Base-by-base conservation (phyloP, 2,888 invertebrate species). In the Hecatera dysodea region DNA sequence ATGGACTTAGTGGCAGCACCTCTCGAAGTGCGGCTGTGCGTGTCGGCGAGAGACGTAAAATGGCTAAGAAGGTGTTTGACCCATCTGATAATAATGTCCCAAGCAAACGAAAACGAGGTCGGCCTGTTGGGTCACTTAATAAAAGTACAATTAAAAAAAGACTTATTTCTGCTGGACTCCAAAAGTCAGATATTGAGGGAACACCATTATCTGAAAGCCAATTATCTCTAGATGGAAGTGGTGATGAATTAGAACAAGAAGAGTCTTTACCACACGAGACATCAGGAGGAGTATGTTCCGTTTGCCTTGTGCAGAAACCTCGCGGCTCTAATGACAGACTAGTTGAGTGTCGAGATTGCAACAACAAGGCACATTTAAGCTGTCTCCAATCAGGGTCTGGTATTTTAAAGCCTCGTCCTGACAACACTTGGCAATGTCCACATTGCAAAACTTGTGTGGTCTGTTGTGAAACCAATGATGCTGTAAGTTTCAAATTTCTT, bases 361-460 rank as follows among this genome's bases (percentile, higher is more conserved):
- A 97, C 70, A 97, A 97, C 81, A 97, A 97, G 96, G 98, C 97
- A 60, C 98, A 98, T 90, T 96, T 97, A 24, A 97, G 96, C 76
- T 98, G 98, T 86, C 96, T 98, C 56, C 97, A 97, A 86, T 96
- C 97, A 60, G 97, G 97, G 17, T 97, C 97, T 83, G 97, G 97
- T 84, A 96, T 97, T 90, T 91, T 97, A 57, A 97, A 97, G 88
- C 96, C 97, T 81, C 93, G 96, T 59, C 97, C 97, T 52, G 97
- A 97, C 81, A 97, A 97, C 81, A 97, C 97, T 42, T 99, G 98
- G 98, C 98, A 98, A 86, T 99, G 99, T 90, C 98, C 98, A 64
- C 98, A 98, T 89, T 99, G 99, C 88, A 99, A 98, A 92, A 98
- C 97, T 17, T 99, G 99, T 92, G 97, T 97, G 57, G 96, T 98